A percentile compares a stretch with the other conserved stretches of the same genome.
Conservation (phyloP, 2,797 vertebrate genomes). For the Periparus ater region DNA sequence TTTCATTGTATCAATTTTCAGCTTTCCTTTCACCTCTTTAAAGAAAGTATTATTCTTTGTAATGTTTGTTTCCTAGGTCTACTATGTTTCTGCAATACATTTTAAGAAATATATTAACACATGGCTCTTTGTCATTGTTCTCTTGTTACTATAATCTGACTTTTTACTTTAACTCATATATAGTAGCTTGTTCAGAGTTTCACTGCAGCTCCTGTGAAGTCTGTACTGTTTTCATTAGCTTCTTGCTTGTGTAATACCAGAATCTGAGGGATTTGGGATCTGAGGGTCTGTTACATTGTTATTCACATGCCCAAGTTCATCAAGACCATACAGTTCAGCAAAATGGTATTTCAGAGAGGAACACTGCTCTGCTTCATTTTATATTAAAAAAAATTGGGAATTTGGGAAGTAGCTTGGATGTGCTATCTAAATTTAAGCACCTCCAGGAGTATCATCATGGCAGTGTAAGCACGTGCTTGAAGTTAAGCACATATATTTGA, state of each 20-base stretch:
- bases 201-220: neutral
- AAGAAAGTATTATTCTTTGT: neutral
- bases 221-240: neutral
- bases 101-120: neutral
- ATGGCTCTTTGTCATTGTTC: neutral
- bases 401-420: neutral
- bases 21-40: neutral
- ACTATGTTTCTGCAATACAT: neutral
- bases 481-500: neutral
- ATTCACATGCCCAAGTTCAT: neutral
- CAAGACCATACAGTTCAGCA: neutral
- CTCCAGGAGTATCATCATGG: neutral
- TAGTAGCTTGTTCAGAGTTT: neutral
- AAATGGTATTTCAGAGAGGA: neutral
- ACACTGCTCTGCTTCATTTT: neutral
- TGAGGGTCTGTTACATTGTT: neutral
- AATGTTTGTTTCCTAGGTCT: neutral
- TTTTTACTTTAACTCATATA: neutral
- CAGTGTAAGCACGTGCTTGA: neutral
- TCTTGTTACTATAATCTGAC: neutral
- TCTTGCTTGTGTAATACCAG: neutral
- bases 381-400: neutral
- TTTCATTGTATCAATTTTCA: neutral
- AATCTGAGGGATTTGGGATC: neutral
- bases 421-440: neutral